These are phyloP conservation scores for Drosophila fuyamai DNA, from an alignment of 1,140 invertebrate species.

Conservation along the genomic window DNA sequence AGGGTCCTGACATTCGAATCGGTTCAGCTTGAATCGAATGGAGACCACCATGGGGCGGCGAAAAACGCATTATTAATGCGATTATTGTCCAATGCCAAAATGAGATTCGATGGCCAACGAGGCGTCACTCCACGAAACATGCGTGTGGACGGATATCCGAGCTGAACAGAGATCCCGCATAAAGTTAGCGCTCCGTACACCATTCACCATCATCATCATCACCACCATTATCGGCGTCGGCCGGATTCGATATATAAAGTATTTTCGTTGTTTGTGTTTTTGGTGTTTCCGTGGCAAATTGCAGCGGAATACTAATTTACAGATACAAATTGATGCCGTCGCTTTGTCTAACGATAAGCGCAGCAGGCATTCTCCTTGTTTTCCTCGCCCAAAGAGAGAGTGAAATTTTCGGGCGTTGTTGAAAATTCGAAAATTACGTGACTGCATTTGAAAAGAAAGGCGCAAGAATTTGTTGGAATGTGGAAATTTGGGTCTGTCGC, in stretches of 20 bases:
- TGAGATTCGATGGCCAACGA: slow-evolving; percentile 53
- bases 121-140: slow-evolving; percentile 50
- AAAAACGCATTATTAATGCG: slow-evolving; percentile 72
- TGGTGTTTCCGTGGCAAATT: slow-evolving; percentile 73
- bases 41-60: not conserved
- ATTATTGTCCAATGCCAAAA: slow-evolving; percentile 69
- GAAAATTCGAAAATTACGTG: slow-evolving; percentile 82
- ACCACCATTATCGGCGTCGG: slow-evolving; percentile 27
- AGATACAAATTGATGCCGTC: slow-evolving; percentile 79
- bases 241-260: slow-evolving; percentile 32
- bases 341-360: slow-evolving; percentile 56
- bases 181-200: slow-evolving; percentile 32
- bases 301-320: slow-evolving; percentile 80
- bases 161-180: slow-evolving; percentile 58
- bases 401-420: slow-evolving; percentile 68
- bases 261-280: slow-evolving; percentile 29
- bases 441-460: slow-evolving; percentile 76
- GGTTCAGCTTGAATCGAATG: not conserved
- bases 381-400: slow-evolving; percentile 3
- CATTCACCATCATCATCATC: slow-evolving; percentile 18
- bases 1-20: slow-evolving; percentile 44
- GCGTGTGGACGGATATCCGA: slow-evolving; percentile 22
- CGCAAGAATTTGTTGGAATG: slow-evolving; percentile 73
- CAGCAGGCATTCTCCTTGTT: slow-evolving; percentile 48
- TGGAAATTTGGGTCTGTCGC: slow-evolving; percentile 69